Percentiles rank a stretch among this genome's conserved stretches.
These are phyloP conservation scores for Triplophysa tibetana DNA, from an alignment of 2,113 vertebrate genomes.

Conservation along the genomic window DNA sequence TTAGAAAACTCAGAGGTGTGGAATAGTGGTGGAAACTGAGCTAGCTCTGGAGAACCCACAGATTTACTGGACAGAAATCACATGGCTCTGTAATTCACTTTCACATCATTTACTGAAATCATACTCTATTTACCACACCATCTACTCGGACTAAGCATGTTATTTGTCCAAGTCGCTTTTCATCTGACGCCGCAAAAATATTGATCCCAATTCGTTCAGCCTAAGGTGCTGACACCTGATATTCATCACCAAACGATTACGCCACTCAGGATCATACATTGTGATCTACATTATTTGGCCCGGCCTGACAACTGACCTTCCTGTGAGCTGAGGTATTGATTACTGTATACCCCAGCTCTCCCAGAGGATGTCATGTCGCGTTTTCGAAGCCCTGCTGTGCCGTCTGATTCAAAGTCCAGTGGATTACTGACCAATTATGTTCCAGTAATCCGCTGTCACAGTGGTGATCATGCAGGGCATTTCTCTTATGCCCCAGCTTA, in stretches of 20 bases:
- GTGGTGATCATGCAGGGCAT: constrained; percentile 71
- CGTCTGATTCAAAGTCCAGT: constrained; percentile 39
- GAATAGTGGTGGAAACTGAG: too few relatives aligned
- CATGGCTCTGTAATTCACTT: too few relatives aligned
- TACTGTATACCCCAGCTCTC: constrained; percentile 21
- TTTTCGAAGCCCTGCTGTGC: constrained; percentile 36
- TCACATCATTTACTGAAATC: neutral
- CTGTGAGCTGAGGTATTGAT: constrained; percentile 29
- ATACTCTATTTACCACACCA: neutral
- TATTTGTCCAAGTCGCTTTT: too few relatives aligned
- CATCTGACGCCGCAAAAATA: neutral
- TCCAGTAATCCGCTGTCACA: constrained; percentile 28
- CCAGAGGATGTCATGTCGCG: constrained; percentile 48
- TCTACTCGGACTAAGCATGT: too few relatives aligned
- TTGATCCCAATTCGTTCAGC: neutral
- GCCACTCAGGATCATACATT: neutral
- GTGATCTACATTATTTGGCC: neutral
- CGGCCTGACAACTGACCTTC: constrained; percentile 24
- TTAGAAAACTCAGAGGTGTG: too few relatives aligned
- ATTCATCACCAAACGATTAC: neutral
- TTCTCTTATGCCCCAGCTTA: constrained; percentile 84
- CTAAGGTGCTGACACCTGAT: neutral
- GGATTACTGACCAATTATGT: constrained; percentile 62
- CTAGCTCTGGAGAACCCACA: too few relatives aligned
- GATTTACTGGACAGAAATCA: too few relatives aligned